Percentiles rank a stretch among this genome's conserved stretches.
Evolutionary conservation across 2,113 vertebrate species (phyloP).

Genomic region (Piprites chloris): DNA sequence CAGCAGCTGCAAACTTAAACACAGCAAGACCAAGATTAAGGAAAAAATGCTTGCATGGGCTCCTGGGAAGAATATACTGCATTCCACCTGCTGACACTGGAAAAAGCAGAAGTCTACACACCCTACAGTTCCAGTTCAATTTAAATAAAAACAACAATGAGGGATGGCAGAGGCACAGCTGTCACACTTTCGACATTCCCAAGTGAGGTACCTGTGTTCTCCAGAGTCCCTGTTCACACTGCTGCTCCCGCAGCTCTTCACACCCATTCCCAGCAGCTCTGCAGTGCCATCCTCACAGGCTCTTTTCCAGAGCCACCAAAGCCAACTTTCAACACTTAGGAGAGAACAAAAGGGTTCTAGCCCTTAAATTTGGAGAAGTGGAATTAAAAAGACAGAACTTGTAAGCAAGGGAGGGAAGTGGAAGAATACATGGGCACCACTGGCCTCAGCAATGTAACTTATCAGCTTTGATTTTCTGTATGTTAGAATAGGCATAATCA

Average conservation of each 20-base stretch:
- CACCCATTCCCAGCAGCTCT: neutral
- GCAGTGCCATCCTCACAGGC: neutral
- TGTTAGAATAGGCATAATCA: neutral
- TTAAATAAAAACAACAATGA: neutral
- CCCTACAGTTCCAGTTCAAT: neutral
- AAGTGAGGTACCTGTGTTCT: neutral
- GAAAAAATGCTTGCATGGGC: neutral
- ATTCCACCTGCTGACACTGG: neutral
- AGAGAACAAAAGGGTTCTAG: neutral
- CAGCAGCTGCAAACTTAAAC: conserved; percentile 31
- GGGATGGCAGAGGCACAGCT: neutral
- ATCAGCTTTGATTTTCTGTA: neutral
- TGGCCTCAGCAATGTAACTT: neutral
- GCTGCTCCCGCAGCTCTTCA: neutral
- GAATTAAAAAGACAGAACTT: neutral
- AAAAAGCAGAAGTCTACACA: neutral
- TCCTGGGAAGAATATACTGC: neutral
- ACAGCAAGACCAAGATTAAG: neutral
- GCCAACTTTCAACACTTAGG: neutral
- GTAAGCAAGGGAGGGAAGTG: neutral
- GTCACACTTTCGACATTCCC: neutral
- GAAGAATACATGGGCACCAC: neutral
- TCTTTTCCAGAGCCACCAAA: neutral
- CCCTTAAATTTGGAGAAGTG: neutral
- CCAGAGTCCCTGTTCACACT: neutral